Percentiles rank a stretch among this genome's conserved stretches.
Evolutionary conservation across 2,113 vertebrate species (phyloP).

Genomic region (Lophura nycthemera): DNA sequence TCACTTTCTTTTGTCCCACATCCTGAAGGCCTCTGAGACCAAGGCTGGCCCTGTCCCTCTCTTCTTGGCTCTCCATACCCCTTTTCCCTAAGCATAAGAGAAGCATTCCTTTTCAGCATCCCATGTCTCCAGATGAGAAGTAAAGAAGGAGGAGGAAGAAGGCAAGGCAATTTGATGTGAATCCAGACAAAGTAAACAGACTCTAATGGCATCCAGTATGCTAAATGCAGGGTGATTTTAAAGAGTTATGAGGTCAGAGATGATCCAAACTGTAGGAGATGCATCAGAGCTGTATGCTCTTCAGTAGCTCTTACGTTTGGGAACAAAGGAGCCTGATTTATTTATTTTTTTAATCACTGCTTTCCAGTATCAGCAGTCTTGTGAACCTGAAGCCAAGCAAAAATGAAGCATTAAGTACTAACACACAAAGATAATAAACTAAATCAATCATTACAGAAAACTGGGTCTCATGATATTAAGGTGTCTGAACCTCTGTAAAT

Average conservation of each 20-base stretch:
- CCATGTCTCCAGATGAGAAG: neutral
- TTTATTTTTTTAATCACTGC: neutral
- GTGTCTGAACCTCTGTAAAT: neutral
- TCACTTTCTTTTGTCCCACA: neutral
- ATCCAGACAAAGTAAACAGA: neutral
- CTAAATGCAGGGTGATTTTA: neutral
- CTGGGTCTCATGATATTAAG: neutral
- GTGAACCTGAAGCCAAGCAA: neutral
- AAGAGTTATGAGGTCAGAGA: neutral
- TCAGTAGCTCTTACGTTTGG: neutral
- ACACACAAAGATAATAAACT: neutral
- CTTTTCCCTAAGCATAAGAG: neutral
- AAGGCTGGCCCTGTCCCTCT: neutral
- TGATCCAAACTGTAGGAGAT: neutral
- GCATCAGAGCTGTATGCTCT: neutral
- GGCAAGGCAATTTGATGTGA: neutral
- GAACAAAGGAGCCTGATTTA: neutral
- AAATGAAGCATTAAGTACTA: neutral
- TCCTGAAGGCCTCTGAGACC: slow-evolving; percentile 38
- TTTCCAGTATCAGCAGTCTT: neutral
- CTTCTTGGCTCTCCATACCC: slow-evolving; percentile 19
- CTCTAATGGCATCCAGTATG: neutral
- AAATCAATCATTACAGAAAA: slow-evolving; percentile 1
- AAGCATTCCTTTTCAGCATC: neutral
- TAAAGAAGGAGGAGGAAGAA: neutral